These are phyloP conservation scores for Chelonus insularis DNA, from an alignment of 1,140 invertebrate genomes.

Conservation along the genomic window DNA sequence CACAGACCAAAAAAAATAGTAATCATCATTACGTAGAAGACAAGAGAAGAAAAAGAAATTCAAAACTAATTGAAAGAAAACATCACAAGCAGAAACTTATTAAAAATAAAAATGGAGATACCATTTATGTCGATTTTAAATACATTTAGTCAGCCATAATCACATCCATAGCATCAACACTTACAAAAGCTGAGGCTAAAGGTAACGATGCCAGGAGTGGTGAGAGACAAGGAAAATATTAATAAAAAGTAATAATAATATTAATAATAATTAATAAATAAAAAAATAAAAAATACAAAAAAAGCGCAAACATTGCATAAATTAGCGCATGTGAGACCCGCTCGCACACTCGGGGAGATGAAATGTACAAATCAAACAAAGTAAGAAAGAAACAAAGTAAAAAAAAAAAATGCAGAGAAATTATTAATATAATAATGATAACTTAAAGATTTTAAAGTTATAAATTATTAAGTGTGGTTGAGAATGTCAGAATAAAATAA, in stretches of 20 bases:
- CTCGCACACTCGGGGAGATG: slow-evolving; percentile 50
- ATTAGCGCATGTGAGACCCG: slow-evolving; percentile 23
- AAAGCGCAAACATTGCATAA: slow-evolving; percentile 11
- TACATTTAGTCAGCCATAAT: slow-evolving; percentile 16
- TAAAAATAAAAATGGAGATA: slow-evolving; percentile 3
- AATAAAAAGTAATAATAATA: slow-evolving; percentile 6
- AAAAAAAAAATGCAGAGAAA: slow-evolving; percentile 50
- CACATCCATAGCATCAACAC: slow-evolving; percentile 11
- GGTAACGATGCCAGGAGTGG: slow-evolving; percentile 27
- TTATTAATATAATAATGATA: slow-evolving; percentile 60
- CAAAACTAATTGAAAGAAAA: slow-evolving; percentile 11
- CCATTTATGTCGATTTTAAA: slow-evolving; percentile 10
- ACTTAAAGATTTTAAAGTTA: slow-evolving; percentile 55
- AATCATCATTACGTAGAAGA: slow-evolving; percentile 27
- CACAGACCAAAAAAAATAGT: slow-evolving; percentile 33
- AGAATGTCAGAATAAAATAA: slow-evolving; percentile 27
- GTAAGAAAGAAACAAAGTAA: slow-evolving; percentile 38
- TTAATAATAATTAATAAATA: slow-evolving; percentile 11
- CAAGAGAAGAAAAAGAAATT: slow-evolving; percentile 16
- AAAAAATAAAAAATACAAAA: slow-evolving; percentile 5
- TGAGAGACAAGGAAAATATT: slow-evolving; percentile 20
- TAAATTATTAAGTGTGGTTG: slow-evolving; percentile 50
- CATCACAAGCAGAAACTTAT: slow-evolving; percentile 19
- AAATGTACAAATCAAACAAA: slow-evolving; percentile 57
- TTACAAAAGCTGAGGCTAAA: slow-evolving; percentile 12